Base-by-base conservation (phyloP, 1,140 invertebrate genomes). In the Meloidogyne hapla region DNA sequence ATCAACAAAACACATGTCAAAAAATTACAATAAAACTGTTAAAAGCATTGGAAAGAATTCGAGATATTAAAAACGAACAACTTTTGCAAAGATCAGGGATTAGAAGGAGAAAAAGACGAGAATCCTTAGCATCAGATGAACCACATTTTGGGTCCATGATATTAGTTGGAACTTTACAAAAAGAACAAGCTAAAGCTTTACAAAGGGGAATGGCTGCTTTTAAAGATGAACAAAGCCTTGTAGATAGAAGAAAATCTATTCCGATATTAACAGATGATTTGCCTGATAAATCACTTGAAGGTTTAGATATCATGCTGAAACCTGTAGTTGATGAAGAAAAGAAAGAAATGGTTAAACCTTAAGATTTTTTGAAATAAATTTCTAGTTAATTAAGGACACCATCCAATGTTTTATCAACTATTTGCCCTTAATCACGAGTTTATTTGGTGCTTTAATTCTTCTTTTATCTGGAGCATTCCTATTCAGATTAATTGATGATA, bases 61-160 rank as follows among this genome's bases (percentile, higher is more conserved):
- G 56, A 33, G 48, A 73, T 21, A 73, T 38, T 25, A 63, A 73
- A 33, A 64, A 73, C 10, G 40, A 56, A 10, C 71, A 73, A 33
- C 38, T 73, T 61, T 63, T 73, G 71, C 56, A 61, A 61, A 61
- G 38, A 63, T 61, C 69, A 28, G 69, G 38, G 21, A 45, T 45
- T 25, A 45, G n/a, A 26, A 25, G 23, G 48, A 28, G n/a, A 9
- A 26, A 33, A 64, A 18, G n/a, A 38, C 4, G 12, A 21, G 48
- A 18, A 38, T 33, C 28, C 3, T 9, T 42, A n/a, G 21, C 18
- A 42, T n/a, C 71, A 13, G 33, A 73, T 38, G 40, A 73, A 38
- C 71, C 71, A 13, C 71, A 73, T 38, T 73, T 73, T 38, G 71
- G 71, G 2, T 73, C 71, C 0, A 73, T 73, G 71, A 73, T 73